Evolutionary conservation across 2,797 vertebrate genomes (phyloP).

Genomic region (Valencia hispanica): DNA sequence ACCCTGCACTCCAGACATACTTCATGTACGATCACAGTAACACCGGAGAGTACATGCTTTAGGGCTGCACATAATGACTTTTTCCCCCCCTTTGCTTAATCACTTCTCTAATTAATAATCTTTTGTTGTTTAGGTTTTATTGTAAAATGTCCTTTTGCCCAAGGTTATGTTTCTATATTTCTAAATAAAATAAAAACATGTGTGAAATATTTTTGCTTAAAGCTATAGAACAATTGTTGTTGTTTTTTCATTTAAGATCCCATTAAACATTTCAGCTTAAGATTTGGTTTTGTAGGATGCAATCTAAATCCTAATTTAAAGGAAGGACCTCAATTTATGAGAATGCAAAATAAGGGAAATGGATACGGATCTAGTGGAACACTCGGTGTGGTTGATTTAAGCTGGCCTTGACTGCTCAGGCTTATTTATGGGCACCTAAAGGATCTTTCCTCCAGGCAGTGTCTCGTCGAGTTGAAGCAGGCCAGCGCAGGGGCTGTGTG

Average conservation of each 20-base stretch:
- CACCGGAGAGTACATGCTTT: background rate
- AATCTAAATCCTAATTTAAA: background rate
- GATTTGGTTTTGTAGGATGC: background rate
- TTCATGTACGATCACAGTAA: background rate
- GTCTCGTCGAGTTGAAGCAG: slow-evolving; percentile 30
- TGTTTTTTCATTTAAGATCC: background rate
- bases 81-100: background rate
- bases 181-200: no score
- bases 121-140: background rate
- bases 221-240: background rate
- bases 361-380: slow-evolving; percentile 2
- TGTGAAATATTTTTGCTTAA: background rate
- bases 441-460: slow-evolving; percentile 42
- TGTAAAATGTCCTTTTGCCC: background rate
- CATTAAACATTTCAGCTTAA: background rate
- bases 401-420: slow-evolving; percentile 10
- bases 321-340: background rate
- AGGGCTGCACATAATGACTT: background rate
- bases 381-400: background rate
- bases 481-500: slow-evolving; percentile 19
- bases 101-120: background rate
- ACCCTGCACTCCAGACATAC: background rate
- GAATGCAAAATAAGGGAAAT: background rate
- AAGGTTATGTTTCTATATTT: background rate
- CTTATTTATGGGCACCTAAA: slow-evolving; percentile 50